Evolutionary conservation across 1,140 invertebrate species (phyloP).

Genomic region (Hyles euphorbiae): DNA sequence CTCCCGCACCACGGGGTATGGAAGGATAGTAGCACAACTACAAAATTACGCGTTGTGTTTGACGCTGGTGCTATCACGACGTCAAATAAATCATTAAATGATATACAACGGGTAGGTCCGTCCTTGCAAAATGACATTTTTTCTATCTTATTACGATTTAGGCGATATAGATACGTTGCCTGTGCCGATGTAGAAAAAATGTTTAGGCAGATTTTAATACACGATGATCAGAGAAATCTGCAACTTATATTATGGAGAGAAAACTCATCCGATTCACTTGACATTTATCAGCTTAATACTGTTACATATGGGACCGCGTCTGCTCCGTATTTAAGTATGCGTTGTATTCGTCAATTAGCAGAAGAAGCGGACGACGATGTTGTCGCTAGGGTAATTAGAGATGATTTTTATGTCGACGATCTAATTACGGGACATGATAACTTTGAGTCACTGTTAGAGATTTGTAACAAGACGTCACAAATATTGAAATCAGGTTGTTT

Average conservation of each 20-base stretch:
- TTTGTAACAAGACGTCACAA: slow-evolving; percentile 32
- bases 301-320: slow-evolving; percentile 15
- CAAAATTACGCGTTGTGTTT: slow-evolving; percentile 21
- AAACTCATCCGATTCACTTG: background rate
- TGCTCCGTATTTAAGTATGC: slow-evolving; percentile 8
- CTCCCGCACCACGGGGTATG: slow-evolving; percentile 21
- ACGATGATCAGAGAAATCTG: slow-evolving; percentile 7
- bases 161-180: slow-evolving; percentile 14
- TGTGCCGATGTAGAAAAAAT: slow-evolving; percentile 53
- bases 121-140: slow-evolving; percentile 16
- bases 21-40: slow-evolving; percentile 13
- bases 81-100: slow-evolving; percentile 16
- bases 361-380: slow-evolving; percentile 9
- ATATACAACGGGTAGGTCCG: slow-evolving; percentile 17
- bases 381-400: slow-evolving; percentile 25
- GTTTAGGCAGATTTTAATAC: slow-evolving; percentile 38
- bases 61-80: slow-evolving; percentile 15
- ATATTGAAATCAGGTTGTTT: slow-evolving; percentile 23
- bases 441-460: background rate
- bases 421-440: slow-evolving; percentile 30
- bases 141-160: slow-evolving; percentile 14
- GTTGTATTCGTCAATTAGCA: slow-evolving; percentile 9
- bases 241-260: slow-evolving; percentile 13
- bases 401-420: slow-evolving; percentile 71
- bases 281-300: slow-evolving; percentile 6